phyloP scores from a whole-genome alignment of 2,113 vertebrate genomes.

The Ibidorhyncha struthersii region DNA sequence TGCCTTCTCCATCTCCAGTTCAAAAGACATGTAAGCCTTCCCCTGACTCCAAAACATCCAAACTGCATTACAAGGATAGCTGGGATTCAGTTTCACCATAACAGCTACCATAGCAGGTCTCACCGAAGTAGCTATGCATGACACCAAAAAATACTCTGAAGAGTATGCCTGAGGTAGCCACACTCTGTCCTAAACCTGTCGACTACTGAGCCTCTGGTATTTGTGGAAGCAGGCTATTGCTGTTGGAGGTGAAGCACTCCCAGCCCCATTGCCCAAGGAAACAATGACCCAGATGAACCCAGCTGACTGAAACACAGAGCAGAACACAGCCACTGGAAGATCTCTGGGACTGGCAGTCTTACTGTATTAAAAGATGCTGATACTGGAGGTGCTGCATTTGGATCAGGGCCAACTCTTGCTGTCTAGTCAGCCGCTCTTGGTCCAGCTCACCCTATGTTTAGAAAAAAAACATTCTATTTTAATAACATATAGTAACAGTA shows the following conservation, averaged over 20 bases:
- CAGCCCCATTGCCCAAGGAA: not conserved
- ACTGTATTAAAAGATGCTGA: conserved; percentile 95
- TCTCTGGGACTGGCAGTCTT: conserved; percentile 25
- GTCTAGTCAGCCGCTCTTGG: conserved; percentile 92
- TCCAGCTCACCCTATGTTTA: conserved; percentile 86
- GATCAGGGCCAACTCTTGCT: conserved; percentile 92
- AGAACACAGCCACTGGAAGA: not conserved
- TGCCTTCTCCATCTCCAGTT: not conserved
- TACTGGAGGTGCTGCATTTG: conserved; percentile 97
- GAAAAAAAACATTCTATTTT: not conserved
- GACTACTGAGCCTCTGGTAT: fast-evolving
- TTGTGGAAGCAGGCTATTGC: not conserved
- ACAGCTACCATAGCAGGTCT: not conserved
- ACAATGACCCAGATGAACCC: not conserved
- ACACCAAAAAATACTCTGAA: not conserved
- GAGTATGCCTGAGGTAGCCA: not conserved
- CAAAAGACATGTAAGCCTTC: not conserved
- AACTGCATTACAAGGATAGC: not conserved
- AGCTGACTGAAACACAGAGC: not conserved
- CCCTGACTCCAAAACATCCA: not conserved
- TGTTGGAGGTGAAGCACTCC: not conserved
- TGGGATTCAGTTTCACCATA: not conserved
- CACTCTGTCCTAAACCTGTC: not conserved
- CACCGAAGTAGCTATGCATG: not conserved
- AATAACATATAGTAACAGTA: not conserved